Evolutionary conservation across 2,888 invertebrate species (phyloP).

Genomic region (Mongoloraphidia duomilia): DNA sequence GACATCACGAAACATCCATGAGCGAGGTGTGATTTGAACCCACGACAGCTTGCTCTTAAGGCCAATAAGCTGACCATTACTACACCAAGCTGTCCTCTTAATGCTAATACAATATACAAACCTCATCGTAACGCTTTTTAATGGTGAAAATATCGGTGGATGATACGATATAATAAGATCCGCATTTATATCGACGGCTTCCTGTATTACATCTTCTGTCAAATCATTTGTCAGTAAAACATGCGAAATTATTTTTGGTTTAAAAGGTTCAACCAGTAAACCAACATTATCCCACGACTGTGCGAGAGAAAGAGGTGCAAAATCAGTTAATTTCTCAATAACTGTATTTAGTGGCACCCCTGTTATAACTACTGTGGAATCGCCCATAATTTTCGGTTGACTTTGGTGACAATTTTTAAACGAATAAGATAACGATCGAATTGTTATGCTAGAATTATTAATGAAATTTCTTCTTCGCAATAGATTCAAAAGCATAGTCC

Average conservation of each 20-base stretch:
- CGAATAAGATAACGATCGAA: not conserved
- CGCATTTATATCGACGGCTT: slow-evolving; percentile 51
- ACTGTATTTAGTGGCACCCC: slow-evolving; percentile 37
- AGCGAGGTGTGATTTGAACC: too few relatives aligned
- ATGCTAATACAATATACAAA: slow-evolving; percentile 23
- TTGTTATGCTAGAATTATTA: too few relatives aligned
- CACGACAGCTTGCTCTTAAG: too few relatives aligned
- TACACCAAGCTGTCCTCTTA: too few relatives aligned
- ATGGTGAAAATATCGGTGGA: slow-evolving; percentile 81
- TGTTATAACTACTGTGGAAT: slow-evolving; percentile 3
- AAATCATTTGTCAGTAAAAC: slow-evolving; percentile 85
- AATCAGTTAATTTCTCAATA: slow-evolving; percentile 43
- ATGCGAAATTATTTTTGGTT: slow-evolving; percentile 35
- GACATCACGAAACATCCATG: too few relatives aligned
- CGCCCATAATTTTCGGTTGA: not conserved
- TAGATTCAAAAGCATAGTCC: too few relatives aligned
- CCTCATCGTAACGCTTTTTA: slow-evolving; percentile 71
- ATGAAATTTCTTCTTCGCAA: too few relatives aligned
- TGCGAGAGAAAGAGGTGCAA: slow-evolving; percentile 57
- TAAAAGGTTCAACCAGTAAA: slow-evolving; percentile 65
- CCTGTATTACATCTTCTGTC: slow-evolving; percentile 73
- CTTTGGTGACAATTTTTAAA: not conserved
- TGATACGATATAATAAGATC: slow-evolving; percentile 87
- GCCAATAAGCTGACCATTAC: too few relatives aligned
- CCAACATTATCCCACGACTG: slow-evolving; percentile 95